These are phyloP conservation scores for Aselliscus stoliczkanus DNA, from an alignment of 2,797 vertebrate genomes.

Conservation along the genomic window DNA sequence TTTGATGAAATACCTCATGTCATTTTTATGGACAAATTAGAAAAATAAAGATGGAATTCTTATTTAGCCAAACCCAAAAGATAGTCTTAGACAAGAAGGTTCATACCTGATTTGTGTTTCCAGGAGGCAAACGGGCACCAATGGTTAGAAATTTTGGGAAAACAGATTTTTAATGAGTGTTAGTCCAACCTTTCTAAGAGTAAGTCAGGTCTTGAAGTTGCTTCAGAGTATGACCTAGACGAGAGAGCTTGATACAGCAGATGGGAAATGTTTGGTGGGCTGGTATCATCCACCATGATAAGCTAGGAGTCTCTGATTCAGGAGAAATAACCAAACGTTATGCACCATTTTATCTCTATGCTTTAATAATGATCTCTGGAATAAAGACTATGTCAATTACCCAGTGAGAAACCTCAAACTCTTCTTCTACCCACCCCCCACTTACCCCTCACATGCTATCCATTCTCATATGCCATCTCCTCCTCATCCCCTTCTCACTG, in stretches of 20 bases:
- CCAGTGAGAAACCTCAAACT: neutral
- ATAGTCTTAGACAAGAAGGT: neutral
- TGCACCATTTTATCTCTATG: slow-evolving; percentile 31
- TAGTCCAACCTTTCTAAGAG: slow-evolving; percentile 28
- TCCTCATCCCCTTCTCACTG: neutral
- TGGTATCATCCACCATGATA: slow-evolving; percentile 35
- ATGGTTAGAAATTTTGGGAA: neutral
- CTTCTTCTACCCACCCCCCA: neutral
- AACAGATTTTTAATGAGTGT: slow-evolving; percentile 5
- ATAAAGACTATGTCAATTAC: neutral
- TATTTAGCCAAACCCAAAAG: neutral
- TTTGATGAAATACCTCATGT: neutral
- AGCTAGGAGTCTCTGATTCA: slow-evolving; percentile 66
- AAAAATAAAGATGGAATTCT: neutral
- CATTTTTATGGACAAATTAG: slow-evolving; percentile 25
- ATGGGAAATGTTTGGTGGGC: slow-evolving; percentile 51
- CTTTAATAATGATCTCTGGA: slow-evolving; percentile 12
- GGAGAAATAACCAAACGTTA: slow-evolving; percentile 55
- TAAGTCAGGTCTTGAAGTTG: slow-evolving; percentile 40
- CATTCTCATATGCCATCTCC: accelerated
- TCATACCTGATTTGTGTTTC: neutral
- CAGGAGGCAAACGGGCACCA: slow-evolving; percentile 20
- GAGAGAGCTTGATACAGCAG: slow-evolving; percentile 43
- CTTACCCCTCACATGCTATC: neutral
- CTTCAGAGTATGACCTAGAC: slow-evolving; percentile 57